Evolutionary conservation across 2,113 vertebrate genomes (phyloP).

Genomic region (Addax nasomaculatus): DNA sequence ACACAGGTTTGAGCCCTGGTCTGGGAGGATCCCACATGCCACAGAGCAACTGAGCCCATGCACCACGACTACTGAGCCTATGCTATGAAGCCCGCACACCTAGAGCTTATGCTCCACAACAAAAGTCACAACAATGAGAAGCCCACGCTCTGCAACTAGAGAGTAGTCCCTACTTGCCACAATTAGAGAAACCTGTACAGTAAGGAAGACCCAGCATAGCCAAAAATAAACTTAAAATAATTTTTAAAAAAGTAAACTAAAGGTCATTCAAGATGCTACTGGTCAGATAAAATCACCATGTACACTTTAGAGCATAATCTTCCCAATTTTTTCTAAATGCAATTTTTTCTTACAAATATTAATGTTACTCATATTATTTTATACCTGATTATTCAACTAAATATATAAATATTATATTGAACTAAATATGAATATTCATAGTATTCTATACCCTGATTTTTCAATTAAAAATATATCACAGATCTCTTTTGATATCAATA

Average conservation of each 20-base stretch:
- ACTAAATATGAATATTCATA: background rate
- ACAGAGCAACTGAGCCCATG: background rate
- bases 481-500: background rate
- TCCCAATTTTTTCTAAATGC: background rate
- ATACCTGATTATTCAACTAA: background rate
- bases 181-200: background rate
- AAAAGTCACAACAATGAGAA: background rate
- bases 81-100: background rate
- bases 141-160: background rate
- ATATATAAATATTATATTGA: background rate
- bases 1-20: background rate
- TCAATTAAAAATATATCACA: conserved; percentile 13
- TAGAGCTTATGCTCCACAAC: background rate
- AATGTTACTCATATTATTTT: background rate
- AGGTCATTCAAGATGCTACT: background rate
- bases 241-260: background rate
- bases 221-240: background rate
- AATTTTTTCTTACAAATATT: background rate
- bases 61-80: background rate
- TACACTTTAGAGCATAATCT: background rate
- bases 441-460: background rate
- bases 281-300: background rate
- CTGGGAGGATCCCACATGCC: background rate
- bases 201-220: background rate
- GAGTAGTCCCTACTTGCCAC: background rate